phyloP scores from a whole-genome alignment of 2,797 vertebrate species.

The Schizothorax lantsangensis region DNA sequence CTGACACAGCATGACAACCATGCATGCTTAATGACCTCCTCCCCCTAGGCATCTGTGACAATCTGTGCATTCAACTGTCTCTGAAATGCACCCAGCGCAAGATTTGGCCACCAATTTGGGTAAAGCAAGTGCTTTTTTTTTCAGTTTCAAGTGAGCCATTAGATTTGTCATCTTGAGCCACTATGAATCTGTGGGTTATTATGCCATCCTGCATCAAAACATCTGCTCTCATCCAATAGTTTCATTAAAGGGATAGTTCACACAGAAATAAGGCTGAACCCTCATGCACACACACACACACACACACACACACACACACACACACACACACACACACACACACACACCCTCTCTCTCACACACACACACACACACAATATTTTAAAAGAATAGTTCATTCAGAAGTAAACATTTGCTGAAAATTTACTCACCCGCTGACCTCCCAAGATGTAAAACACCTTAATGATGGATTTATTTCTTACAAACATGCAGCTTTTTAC shows the following conservation, averaged over 20 bases:
- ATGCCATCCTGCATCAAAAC: slow-evolving; percentile 31
- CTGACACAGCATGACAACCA: slow-evolving; percentile 57
- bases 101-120: slow-evolving; percentile 37
- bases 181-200: not conserved
- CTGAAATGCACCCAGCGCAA: slow-evolving; percentile 31
- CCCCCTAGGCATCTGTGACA: slow-evolving; percentile 53
- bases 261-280: not conserved
- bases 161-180: slow-evolving; percentile 8
- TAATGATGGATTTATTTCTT: too few relatives aligned
- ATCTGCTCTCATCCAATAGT: not conserved
- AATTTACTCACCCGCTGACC: too few relatives aligned
- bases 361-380: not conserved
- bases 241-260: not conserved
- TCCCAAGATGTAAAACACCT: too few relatives aligned
- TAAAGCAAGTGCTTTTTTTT: slow-evolving; percentile 27
- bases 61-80: slow-evolving; percentile 51
- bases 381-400: not conserved
- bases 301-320: not conserved
- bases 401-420: too few relatives aligned
- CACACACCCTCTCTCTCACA: too few relatives aligned
- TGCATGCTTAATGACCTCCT: slow-evolving; percentile 57
- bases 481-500: too few relatives aligned
- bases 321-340: not conserved
- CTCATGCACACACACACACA: not conserved
- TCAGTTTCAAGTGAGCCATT: not conserved